These are phyloP conservation scores for Panopea generosa DNA, from an alignment of 2,888 invertebrate genomes.

Conservation along the genomic window DNA sequence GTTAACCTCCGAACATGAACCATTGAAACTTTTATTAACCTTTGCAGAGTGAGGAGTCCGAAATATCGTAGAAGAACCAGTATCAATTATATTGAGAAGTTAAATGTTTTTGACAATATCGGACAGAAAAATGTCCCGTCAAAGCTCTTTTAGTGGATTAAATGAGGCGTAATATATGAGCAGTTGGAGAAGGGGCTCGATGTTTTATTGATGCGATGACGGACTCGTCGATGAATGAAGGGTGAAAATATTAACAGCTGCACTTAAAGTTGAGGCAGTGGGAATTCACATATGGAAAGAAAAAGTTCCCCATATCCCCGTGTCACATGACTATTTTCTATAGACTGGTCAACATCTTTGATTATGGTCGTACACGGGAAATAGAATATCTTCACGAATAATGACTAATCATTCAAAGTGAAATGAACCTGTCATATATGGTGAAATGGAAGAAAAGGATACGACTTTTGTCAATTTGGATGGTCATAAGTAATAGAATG, in stretches of 20 bases:
- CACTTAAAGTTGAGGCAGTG: constrained; percentile 23
- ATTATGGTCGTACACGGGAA: constrained; percentile 17
- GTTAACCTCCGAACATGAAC: constrained; percentile 45
- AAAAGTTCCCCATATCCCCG: constrained; percentile 17
- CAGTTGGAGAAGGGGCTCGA: constrained; percentile 45
- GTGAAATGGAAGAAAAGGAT: constrained; percentile 19
- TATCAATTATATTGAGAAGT: constrained; percentile 56
- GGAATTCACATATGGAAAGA: constrained; percentile 53
- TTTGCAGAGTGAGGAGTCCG: constrained; percentile 34
- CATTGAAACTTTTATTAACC: constrained; percentile 54
- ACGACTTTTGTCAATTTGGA: constrained; percentile 5
- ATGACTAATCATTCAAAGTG: constrained; percentile 21
- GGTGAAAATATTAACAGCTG: constrained; percentile 20
- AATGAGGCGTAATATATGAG: constrained; percentile 62
- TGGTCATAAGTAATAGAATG: constrained; percentile 39
- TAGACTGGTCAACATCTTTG: constrained; percentile 30
- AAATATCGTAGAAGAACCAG: constrained; percentile 31
- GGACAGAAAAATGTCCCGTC: constrained; percentile 44
- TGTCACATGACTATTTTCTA: constrained; percentile 29
- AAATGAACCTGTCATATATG: constrained; percentile 26
- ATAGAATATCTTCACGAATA: constrained; percentile 24
- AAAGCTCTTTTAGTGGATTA: constrained; percentile 49
- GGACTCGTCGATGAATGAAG: constrained; percentile 13
- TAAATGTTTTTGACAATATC: constrained; percentile 54
- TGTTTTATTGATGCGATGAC: constrained; percentile 54